These are phyloP conservation scores for Seira ritae DNA, from an alignment of 2,888 invertebrate species.

Conservation along the genomic window DNA sequence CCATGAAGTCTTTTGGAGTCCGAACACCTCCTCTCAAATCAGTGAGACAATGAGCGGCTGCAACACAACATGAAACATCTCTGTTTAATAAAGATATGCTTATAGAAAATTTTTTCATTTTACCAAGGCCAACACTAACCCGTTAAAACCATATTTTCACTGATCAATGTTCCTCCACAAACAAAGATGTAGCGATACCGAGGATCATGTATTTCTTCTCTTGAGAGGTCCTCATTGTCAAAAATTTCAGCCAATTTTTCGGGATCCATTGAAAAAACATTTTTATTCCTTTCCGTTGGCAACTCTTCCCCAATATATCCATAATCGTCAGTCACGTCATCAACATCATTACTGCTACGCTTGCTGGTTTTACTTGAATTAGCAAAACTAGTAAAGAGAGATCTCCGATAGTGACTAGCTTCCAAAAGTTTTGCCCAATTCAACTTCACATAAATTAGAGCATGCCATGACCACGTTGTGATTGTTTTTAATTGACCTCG, in stretches of 20 bases:
- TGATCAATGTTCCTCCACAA: constrained; percentile 55
- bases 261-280: constrained; percentile 25
- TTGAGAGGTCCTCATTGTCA: constrained; percentile 50
- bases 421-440: constrained; percentile 39
- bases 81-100: too few relatives aligned
- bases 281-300: not conserved
- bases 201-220: constrained; percentile 50
- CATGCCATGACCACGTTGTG: constrained; percentile 58
- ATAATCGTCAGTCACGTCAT: constrained; percentile 19
- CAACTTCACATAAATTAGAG: constrained; percentile 51
- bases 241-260: constrained; percentile 46
- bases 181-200: constrained; percentile 52
- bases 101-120: too few relatives aligned
- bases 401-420: constrained; percentile 38
- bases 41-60: constrained; percentile 38
- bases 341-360: not conserved
- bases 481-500: constrained; percentile 36
- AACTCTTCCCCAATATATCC: not conserved
- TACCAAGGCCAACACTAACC: not conserved
- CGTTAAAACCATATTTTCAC: constrained; percentile 14
- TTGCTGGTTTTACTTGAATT: not conserved
- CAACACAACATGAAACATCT: too few relatives aligned
- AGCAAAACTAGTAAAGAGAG: not conserved
- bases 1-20: constrained; percentile 49
- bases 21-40: constrained; percentile 31